Evolutionary conservation across 2,888 invertebrate species (phyloP), one percentile per base, ranked within the genome.

Genomic region (Kryphioiulus occultus): DNA sequence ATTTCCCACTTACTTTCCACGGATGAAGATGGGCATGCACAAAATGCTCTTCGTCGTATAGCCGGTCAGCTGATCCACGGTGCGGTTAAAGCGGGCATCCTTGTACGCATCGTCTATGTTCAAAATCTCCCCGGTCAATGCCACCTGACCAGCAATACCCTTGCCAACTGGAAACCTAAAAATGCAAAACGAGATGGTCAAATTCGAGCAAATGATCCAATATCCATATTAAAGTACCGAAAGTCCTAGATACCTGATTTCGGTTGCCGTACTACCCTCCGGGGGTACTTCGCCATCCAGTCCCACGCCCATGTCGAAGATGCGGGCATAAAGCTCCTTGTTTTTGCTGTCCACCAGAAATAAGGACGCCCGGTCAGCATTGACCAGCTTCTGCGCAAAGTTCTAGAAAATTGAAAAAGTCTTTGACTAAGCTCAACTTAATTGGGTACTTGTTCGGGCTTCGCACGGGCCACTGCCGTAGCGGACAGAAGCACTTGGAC

Each of bases 11-110:
- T 90, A 93, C 93, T 93, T 94, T 53, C 95, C 95, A 88, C 96
- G 93, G 26, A 96, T 96, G 92, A 95, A 96, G 82, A 97, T 95
- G 0, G 97, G 97, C 96, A 97, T 96, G 91, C 96, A 96, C 0
- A 97, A 93, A 82, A 97, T 96, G 39, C 95, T 95, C 89, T 94
- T 93, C 0, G 96, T 96, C 86, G 91, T 92, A 90, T 94, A 93
- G 44, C 93, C 93, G 1, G 93, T 93, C 89, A 92, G 91, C 88
- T 92, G 91, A 90, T 93, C 93, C 15, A 93, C 92, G 82, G 93
- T 92, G 85, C 93, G 92, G 91, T 96, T 96, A 91, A 96, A 96
- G 89, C 96, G 93, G 0, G 94, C 92, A 92, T 96, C 97, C 0
- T 94, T 93, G 91, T 97, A 97, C 0, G 96, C 96, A 91, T 97